These are phyloP conservation scores for Scaptodrosophila lebanonensis DNA, from an alignment of 1,140 invertebrate species.

Conservation along the genomic window DNA sequence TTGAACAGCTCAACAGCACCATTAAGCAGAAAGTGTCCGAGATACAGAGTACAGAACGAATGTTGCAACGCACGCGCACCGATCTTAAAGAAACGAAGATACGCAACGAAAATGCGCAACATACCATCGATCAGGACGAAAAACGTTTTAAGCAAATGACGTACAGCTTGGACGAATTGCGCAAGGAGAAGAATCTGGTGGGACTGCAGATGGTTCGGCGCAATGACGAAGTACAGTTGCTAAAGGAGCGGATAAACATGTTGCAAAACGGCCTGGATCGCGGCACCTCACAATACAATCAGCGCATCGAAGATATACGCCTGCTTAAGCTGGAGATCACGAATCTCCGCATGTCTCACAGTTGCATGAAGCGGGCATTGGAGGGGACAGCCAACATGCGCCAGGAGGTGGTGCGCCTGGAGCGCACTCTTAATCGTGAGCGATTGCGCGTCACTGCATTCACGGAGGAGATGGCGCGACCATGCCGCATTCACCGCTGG, in stretches of 20 bases:
- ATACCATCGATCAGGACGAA: conserved; percentile 77
- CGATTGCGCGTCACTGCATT: conserved; percentile 83
- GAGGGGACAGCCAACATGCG: conserved; percentile 80
- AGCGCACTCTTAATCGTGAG: conserved; percentile 85
- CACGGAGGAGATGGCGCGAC: conserved; percentile 87
- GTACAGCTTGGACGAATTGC: conserved; percentile 82
- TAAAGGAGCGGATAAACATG: conserved; percentile 85
- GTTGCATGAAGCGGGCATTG: conserved; percentile 80
- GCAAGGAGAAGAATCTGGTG: conserved; percentile 83
- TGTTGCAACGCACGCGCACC: conserved; percentile 75
- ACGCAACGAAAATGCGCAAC: conserved; percentile 77
- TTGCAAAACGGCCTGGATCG: conserved; percentile 83
- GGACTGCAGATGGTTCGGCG: conserved; percentile 84
- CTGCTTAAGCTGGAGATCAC: conserved; percentile 86
- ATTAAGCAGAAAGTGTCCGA: conserved; percentile 81
- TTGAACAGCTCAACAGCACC: conserved; percentile 82
- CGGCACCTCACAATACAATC: conserved; percentile 82
- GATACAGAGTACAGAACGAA: conserved; percentile 69
- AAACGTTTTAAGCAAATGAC: conserved; percentile 79
- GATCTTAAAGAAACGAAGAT: conserved; percentile 79
- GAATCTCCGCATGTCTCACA: conserved; percentile 81
- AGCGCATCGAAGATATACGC: conserved; percentile 85
- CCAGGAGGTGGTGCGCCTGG: conserved; percentile 85
- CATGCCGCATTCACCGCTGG: conserved; percentile 89
- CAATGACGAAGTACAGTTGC: conserved; percentile 84